Conservation (phyloP, 2,888 invertebrate species). For the Drosophila antonietae region DNA sequence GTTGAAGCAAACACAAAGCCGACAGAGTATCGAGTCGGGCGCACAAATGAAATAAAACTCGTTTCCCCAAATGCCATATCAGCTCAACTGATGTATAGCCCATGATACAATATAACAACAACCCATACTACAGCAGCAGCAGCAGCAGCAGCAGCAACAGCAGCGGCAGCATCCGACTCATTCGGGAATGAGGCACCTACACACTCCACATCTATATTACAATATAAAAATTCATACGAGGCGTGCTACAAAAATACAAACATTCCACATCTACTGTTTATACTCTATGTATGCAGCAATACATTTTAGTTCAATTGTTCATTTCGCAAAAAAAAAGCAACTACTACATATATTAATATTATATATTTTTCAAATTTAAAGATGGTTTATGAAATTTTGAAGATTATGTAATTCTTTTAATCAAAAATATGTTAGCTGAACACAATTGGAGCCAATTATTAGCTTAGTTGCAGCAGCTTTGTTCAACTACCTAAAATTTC, state of each 20-base stretch:
- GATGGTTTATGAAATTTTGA: too few relatives aligned
- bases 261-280: conserved; percentile 1
- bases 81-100: conserved; percentile 74
- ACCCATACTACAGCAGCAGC: conserved; percentile 9
- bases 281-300: too few relatives aligned
- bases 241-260: conserved; percentile 13
- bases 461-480: too few relatives aligned
- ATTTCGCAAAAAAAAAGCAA: too few relatives aligned
- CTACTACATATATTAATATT: too few relatives aligned
- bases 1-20: conserved; percentile 16
- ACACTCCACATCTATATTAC: conserved; percentile 52
- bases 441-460: too few relatives aligned
- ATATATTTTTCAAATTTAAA: too few relatives aligned
- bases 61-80: conserved; percentile 78
- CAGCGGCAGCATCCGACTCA: conserved; percentile 14
- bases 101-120: conserved; percentile 72
- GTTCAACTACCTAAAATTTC: too few relatives aligned
- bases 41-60: conserved; percentile 68
- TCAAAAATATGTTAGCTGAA: too few relatives aligned
- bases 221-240: conserved; percentile 50
- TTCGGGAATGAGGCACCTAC: conserved; percentile 19
- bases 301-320: too few relatives aligned
- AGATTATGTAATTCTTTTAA: too few relatives aligned
- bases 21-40: conserved; percentile 34
- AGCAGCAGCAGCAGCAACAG: neutral